phyloP scores from a whole-genome alignment of 2,797 vertebrate species.

The Phataginus tricuspis region DNA sequence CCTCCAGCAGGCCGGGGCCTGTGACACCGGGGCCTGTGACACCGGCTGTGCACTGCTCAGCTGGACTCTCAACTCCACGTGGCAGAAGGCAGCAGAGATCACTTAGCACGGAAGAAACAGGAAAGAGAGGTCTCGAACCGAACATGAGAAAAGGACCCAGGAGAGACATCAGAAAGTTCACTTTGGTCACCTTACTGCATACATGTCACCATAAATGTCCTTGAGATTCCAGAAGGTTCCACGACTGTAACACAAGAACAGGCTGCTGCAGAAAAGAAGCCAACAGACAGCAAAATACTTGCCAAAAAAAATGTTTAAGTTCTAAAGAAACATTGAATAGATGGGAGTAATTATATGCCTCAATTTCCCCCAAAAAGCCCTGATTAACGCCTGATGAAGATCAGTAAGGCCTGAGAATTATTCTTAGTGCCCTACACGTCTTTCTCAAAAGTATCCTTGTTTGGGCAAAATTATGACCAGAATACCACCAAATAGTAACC shows the following conservation, averaged over 20 bases:
- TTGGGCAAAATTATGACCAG: not conserved
- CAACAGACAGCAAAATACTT: not conserved
- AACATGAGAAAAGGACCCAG: not conserved
- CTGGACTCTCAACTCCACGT: not conserved
- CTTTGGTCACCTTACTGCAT: not conserved
- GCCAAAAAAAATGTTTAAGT: not conserved
- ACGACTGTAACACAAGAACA: not conserved
- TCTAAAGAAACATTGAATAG: not conserved
- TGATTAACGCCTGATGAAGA: accelerated
- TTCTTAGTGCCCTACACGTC: not conserved
- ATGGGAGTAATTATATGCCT: accelerated
- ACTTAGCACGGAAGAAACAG: accelerated
- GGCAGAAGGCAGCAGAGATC: not conserved
- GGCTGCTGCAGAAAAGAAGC: not conserved
- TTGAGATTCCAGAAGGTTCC: not conserved
- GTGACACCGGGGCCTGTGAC: not conserved
- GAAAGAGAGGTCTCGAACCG: not conserved
- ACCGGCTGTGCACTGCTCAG: accelerated
- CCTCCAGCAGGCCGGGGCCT: not conserved
- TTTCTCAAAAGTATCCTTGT: not conserved
- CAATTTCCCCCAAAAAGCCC: not conserved
- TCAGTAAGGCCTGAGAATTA: too few relatives aligned
- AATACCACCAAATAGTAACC: too few relatives aligned
- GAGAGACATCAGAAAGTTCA: not conserved
- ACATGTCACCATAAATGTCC: not conserved